A percentile compares a stretch with the other conserved stretches of the same genome.
Conservation (phyloP, 2,113 vertebrate species). For the Laticauda laticaudata region DNA sequence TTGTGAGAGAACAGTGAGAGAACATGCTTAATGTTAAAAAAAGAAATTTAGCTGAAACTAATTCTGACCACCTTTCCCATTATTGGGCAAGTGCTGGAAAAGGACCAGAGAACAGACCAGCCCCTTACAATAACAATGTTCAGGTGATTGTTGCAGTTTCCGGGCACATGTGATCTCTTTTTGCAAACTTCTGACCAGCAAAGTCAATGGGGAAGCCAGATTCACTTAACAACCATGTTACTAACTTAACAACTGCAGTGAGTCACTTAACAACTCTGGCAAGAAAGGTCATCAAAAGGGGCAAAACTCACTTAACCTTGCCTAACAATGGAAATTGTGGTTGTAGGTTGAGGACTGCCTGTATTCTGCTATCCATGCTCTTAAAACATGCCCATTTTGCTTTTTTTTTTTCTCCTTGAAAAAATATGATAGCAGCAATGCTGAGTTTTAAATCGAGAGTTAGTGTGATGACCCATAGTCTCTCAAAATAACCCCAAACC, state of each 20-base stretch:
- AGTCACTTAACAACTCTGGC: background rate
- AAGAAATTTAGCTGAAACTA: background rate
- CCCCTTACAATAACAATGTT: background rate
- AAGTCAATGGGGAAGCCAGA: background rate
- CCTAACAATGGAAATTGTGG: background rate
- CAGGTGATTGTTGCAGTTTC: background rate
- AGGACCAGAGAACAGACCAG: background rate
- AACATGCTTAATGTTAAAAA: background rate
- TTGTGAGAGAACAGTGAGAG: background rate
- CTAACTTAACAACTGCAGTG: background rate
- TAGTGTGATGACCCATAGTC: no score
- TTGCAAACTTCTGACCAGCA: background rate
- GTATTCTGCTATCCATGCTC: background rate
- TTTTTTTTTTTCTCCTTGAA: background rate
- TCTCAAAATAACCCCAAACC: no score
- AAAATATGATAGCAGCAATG: background rate
- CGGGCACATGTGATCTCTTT: background rate
- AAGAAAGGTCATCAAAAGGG: background rate
- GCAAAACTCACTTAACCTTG: background rate
- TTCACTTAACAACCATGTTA: background rate
- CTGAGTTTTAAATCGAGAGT: background rate
- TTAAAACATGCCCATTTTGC: background rate
- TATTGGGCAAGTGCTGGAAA: background rate
- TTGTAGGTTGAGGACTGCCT: background rate
- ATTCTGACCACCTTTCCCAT: background rate